A percentile compares a stretch with the other conserved stretches of the same genome.
Evolutionary conservation across 1,140 invertebrate species (phyloP).

Genomic region (Trichogramma pretiosum): DNA sequence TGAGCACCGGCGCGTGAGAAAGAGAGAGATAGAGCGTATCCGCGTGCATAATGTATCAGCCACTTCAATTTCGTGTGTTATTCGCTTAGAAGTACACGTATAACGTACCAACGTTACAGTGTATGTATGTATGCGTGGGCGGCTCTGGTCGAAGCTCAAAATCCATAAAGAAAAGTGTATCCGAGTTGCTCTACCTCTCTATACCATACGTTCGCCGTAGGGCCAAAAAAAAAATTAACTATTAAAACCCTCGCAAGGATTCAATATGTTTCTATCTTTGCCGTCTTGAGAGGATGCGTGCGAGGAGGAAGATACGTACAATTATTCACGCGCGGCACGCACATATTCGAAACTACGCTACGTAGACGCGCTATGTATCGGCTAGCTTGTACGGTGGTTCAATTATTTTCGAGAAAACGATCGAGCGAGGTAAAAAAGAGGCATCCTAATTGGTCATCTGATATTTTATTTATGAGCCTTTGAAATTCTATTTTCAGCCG

Average conservation of each 20-base stretch:
- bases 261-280: slow-evolving; percentile 2
- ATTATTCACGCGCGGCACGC: too few species aligned
- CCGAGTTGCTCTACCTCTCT: too few species aligned
- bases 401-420: slow-evolving; percentile 1
- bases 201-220: background rate
- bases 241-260: slow-evolving; percentile 4
- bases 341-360: background rate
- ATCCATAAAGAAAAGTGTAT: slow-evolving; percentile 17
- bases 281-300: too few species aligned
- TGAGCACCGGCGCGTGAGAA: too few species aligned
- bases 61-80: slow-evolving; percentile 12
- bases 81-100: too few species aligned
- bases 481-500: too few species aligned
- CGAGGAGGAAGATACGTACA: background rate
- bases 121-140: too few species aligned
- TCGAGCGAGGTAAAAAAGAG: background rate
- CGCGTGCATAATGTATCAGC: slow-evolving; percentile 9
- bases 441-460: background rate
- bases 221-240: slow-evolving; percentile 8
- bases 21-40: too few species aligned
- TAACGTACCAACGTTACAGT: too few species aligned
- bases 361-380: background rate
- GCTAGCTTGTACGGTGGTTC: background rate
- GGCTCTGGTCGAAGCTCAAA: slow-evolving; percentile 4
- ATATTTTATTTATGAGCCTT: slow-evolving; percentile 2